Evolutionary conservation across 2,797 vertebrate genomes (phyloP).

Genomic region (Brachyalestes nurse): DNA sequence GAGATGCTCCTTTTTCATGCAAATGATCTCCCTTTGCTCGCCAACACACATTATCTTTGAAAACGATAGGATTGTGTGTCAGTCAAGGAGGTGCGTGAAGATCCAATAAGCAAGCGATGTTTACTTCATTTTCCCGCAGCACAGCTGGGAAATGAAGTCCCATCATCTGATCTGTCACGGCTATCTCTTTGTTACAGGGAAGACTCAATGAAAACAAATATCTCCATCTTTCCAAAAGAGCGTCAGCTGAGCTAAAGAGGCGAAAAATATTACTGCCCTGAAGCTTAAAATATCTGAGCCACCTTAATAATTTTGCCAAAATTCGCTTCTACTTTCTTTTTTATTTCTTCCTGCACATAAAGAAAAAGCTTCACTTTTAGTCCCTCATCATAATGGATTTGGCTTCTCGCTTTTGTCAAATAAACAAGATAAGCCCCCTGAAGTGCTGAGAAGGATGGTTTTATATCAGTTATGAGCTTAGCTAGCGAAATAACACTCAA

Average conservation of each 20-base stretch:
- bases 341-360: constrained; percentile 10
- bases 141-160: constrained; percentile 67
- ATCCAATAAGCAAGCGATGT: constrained; percentile 61
- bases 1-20: constrained; percentile 67
- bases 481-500: constrained; percentile 30
- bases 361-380: not conserved
- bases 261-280: constrained; percentile 10
- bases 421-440: constrained; percentile 1
- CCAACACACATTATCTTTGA: constrained; percentile 61
- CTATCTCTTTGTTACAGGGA: constrained; percentile 70
- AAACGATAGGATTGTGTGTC: constrained; percentile 52
- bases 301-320: constrained; percentile 13
- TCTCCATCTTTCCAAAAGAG: constrained; percentile 15
- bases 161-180: constrained; percentile 64
- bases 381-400: constrained; percentile 10
- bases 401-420: constrained; percentile 11
- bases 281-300: constrained; percentile 11
- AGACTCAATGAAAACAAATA: constrained; percentile 32
- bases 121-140: constrained; percentile 56
- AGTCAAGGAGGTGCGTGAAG: constrained; percentile 58
- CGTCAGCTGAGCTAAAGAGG: not conserved
- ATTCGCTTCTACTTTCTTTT: not conserved
- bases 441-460: constrained; percentile 11
- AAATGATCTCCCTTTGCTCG: constrained; percentile 62
- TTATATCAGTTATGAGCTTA: constrained; percentile 19